A percentile compares a stretch with the other conserved stretches of the same genome.
Conservation (phyloP, 2,888 invertebrate species). For the Diarsia rubi region DNA sequence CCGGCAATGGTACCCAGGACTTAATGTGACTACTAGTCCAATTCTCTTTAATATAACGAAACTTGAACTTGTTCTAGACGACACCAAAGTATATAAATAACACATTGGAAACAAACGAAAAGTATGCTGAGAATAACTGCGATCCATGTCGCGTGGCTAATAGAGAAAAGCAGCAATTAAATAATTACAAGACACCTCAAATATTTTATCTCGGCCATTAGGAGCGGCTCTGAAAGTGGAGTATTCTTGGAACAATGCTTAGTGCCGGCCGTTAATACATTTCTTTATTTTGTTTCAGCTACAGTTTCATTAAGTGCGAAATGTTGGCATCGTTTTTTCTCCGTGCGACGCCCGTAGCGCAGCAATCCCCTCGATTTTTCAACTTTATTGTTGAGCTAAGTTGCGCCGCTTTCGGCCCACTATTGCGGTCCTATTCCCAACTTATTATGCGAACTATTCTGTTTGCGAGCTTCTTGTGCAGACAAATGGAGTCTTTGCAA, state of each 20-base stretch:
- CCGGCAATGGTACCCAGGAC: no score
- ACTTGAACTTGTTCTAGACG: not conserved
- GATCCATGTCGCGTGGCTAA: conserved; percentile 42
- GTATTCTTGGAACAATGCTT: conserved; percentile 84
- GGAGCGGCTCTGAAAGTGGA: conserved; percentile 76
- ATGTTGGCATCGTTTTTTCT: conserved; percentile 87
- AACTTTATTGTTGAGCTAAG: conserved; percentile 87
- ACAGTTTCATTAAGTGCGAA: conserved; percentile 90
- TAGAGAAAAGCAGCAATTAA: conserved; percentile 66
- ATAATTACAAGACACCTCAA: conserved; percentile 72
- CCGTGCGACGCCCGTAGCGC: conserved; percentile 81
- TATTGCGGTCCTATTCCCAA: conserved; percentile 74
- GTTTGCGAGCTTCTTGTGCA: conserved; percentile 61
- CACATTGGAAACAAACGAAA: not conserved
- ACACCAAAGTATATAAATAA: not conserved
- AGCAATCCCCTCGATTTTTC: conserved; percentile 87
- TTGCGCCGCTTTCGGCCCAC: conserved; percentile 75
- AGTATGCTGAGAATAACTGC: not conserved
- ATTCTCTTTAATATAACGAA: conserved; percentile 1
- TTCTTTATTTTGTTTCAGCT: conserved; percentile 88
- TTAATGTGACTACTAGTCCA: no score
- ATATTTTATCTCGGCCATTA: conserved; percentile 82
- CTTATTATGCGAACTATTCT: conserved; percentile 79
- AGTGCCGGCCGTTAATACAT: conserved; percentile 83
- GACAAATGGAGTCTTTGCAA: conserved; percentile 60